phyloP scores from a whole-genome alignment of 2,888 invertebrate species.

The Leptopterna dolabrata region DNA sequence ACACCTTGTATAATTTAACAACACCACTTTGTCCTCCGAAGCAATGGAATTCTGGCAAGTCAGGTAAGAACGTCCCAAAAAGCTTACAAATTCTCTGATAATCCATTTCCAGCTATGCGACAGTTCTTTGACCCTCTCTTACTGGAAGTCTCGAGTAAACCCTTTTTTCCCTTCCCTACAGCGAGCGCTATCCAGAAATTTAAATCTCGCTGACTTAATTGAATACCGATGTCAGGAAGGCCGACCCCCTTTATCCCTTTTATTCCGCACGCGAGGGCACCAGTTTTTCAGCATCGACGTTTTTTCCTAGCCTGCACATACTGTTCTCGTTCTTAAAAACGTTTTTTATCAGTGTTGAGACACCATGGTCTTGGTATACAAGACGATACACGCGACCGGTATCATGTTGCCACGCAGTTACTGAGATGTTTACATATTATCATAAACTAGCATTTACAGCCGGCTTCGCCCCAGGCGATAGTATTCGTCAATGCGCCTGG shows the following conservation, averaged over 20 bases:
- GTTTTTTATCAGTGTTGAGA: neutral
- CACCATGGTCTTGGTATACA: no score
- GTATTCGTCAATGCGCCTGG: no score
- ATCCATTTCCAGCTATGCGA: neutral
- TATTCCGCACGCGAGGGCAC: neutral
- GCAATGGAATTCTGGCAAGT: no score
- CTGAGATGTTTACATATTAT: no score
- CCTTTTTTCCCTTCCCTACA: neutral
- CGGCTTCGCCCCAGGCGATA: no score
- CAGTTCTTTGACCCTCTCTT: neutral
- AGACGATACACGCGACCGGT: no score
- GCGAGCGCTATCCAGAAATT: constrained; percentile 34
- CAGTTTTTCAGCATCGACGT: neutral
- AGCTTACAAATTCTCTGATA: neutral
- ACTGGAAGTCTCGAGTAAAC: neutral
- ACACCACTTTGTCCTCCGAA: no score
- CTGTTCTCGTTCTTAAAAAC: neutral
- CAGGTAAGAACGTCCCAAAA: no score
- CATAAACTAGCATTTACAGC: no score
- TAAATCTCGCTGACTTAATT: constrained; percentile 37
- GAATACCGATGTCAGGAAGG: constrained; percentile 28
- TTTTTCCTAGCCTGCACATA: neutral
- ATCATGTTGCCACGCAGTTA: no score
- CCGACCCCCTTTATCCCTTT: neutral
- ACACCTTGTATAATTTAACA: no score